Percentiles rank a stretch among this genome's conserved stretches.
These are phyloP conservation scores for Fabriciana adippe DNA, from an alignment of 2,888 invertebrate species.

Conservation along the genomic window DNA sequence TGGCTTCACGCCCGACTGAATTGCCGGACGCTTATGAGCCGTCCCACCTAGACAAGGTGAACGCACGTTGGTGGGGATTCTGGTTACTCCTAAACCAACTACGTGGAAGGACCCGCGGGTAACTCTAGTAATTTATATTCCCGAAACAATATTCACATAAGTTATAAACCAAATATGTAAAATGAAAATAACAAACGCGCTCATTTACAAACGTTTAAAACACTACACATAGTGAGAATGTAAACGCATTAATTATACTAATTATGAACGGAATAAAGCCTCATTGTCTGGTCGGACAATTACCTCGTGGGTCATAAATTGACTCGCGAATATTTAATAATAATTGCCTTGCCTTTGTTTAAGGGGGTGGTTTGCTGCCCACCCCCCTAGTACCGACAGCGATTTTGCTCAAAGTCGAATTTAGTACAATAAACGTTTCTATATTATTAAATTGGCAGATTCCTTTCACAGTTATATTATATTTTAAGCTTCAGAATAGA, in stretches of 20 bases:
- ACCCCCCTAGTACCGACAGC: conserved; percentile 51
- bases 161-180: conserved; percentile 17
- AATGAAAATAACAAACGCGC: conserved; percentile 32
- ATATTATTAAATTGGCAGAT: no score
- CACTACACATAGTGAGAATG: conserved; percentile 35
- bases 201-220: conserved; percentile 31
- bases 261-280: conserved; percentile 54
- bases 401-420: background rate
- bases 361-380: conserved; percentile 55
- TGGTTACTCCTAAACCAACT: no score
- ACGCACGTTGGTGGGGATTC: no score
- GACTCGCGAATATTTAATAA: conserved; percentile 62
- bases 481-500: no score
- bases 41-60: no score
- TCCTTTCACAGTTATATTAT: no score
- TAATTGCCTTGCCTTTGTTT: conserved; percentile 79
- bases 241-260: conserved; percentile 53
- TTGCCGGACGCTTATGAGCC: no score
- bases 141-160: background rate
- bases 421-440: background rate
- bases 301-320: conserved; percentile 56
- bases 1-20: no score
- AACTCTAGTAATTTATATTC: no score
- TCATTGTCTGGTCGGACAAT: conserved; percentile 61
- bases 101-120: no score